Conservation (phyloP, 2,797 vertebrate species). For the Sebastes itinus region DNA sequence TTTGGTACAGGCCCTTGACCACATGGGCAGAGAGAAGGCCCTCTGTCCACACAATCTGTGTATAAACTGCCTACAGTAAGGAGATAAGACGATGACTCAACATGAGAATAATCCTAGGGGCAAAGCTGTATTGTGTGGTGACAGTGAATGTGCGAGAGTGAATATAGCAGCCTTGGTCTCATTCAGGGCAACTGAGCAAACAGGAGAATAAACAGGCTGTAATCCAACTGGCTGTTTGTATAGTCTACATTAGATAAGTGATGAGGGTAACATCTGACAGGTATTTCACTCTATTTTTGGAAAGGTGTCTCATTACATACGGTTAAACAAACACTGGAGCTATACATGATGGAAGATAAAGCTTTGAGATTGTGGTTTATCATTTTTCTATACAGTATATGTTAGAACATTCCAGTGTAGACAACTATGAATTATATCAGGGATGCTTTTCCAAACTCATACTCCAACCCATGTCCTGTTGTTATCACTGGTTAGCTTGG, state of each 20-base stretch:
- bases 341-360: not conserved
- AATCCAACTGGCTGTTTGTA: conserved; percentile 47
- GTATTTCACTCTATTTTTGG: not conserved
- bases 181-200: conserved; percentile 44
- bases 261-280: conserved; percentile 4
- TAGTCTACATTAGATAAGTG: conserved; percentile 21
- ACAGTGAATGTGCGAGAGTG: conserved; percentile 58
- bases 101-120: conserved; percentile 64
- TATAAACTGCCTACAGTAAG: conserved; percentile 41
- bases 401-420: not conserved
- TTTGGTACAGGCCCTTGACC: conserved; percentile 9
- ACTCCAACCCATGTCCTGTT: not conserved
- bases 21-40: conserved; percentile 4
- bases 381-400: not conserved
- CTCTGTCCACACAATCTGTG: conserved; percentile 17
- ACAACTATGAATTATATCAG: not conserved
- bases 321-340: not conserved
- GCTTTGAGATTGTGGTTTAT: not conserved
- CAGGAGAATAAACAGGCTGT: conserved; percentile 32
- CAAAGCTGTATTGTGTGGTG: conserved; percentile 61
- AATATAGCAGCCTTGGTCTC: conserved; percentile 62
- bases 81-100: conserved; percentile 63
- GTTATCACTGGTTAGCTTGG: not conserved
- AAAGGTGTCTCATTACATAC: not conserved
- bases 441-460: not conserved